Evolutionary conservation across 2,888 invertebrate genomes (phyloP).

Genomic region (Chloromyia formosa): DNA sequence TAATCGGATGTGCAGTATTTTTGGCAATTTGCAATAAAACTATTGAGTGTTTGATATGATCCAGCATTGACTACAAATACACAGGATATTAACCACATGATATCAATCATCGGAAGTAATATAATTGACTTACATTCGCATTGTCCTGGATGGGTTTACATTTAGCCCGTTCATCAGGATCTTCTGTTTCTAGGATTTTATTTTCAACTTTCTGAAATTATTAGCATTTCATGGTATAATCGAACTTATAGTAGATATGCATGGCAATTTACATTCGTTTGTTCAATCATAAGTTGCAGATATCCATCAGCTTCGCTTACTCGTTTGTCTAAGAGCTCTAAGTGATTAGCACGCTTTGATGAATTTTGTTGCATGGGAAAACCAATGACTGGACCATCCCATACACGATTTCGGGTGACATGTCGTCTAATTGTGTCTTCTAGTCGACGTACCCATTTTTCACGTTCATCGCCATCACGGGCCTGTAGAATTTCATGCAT

Average conservation of each 20-base stretch:
- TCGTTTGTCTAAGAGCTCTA: slow-evolving; percentile 84
- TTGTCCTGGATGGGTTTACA: slow-evolving; percentile 77
- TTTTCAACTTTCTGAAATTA: slow-evolving; percentile 71
- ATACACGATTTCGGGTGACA: slow-evolving; percentile 67
- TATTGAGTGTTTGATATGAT: slow-evolving; percentile 98
- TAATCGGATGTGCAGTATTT: slow-evolving; percentile 92
- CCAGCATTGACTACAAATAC: slow-evolving; percentile 81
- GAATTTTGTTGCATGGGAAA: slow-evolving; percentile 51
- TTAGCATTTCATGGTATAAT: slow-evolving; percentile 30
- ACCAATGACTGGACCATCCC: slow-evolving; percentile 60
- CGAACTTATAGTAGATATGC: slow-evolving; percentile 52
- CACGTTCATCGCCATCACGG: slow-evolving; percentile 91
- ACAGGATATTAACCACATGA: slow-evolving; percentile 11
- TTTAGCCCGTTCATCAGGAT: slow-evolving; percentile 74
- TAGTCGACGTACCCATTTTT: slow-evolving; percentile 94
- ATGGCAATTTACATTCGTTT: slow-evolving; percentile 74
- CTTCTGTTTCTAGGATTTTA: slow-evolving; percentile 70
- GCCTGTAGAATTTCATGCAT: slow-evolving; percentile 82
- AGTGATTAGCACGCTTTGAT: slow-evolving; percentile 60
- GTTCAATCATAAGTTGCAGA: slow-evolving; percentile 93
- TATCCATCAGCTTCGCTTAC: slow-evolving; percentile 96
- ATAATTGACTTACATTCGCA: slow-evolving; percentile 75
- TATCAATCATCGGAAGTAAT: too few relatives aligned
- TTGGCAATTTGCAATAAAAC: slow-evolving; percentile 97
- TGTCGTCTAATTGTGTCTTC: slow-evolving; percentile 94